Evolutionary conservation across 2,888 invertebrate species (phyloP).

Genomic region (Zonitis immaculata): DNA sequence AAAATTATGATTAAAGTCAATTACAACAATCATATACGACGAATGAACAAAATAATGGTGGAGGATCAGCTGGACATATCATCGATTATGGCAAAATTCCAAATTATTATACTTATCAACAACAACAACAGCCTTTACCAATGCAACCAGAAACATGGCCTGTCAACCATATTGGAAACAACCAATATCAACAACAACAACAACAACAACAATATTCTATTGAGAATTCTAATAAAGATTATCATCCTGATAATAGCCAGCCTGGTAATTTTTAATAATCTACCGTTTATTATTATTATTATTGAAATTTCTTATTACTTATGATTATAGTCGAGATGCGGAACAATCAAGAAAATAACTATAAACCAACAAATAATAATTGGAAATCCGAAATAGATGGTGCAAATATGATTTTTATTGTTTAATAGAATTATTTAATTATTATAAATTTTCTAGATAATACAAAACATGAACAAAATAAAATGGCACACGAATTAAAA

Average conservation of each 20-base stretch:
- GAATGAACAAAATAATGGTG: not conserved
- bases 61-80: not conserved
- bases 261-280: not conserved
- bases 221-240: conserved; percentile 7
- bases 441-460: conserved; percentile 28
- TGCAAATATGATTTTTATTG: not conserved
- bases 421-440: not conserved
- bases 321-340: not conserved
- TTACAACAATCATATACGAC: not conserved
- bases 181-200: conserved; percentile 8
- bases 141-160: conserved; percentile 30
- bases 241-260: conserved; percentile 5
- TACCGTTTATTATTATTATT: not conserved
- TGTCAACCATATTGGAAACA: conserved; percentile 16
- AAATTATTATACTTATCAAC: conserved; percentile 16
- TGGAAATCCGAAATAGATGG: not conserved
- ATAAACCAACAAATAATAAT: conserved; percentile 3
- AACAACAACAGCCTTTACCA: conserved; percentile 4
- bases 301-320: not conserved
- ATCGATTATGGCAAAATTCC: not conserved
- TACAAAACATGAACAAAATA: conserved; percentile 42
- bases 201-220: not conserved
- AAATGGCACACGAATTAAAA: conserved; percentile 45
- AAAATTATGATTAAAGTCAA: not conserved
- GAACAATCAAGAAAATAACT: not conserved